Evolutionary conservation across 2,888 invertebrate genomes (phyloP).

Genomic region (Philaethria dido): DNA sequence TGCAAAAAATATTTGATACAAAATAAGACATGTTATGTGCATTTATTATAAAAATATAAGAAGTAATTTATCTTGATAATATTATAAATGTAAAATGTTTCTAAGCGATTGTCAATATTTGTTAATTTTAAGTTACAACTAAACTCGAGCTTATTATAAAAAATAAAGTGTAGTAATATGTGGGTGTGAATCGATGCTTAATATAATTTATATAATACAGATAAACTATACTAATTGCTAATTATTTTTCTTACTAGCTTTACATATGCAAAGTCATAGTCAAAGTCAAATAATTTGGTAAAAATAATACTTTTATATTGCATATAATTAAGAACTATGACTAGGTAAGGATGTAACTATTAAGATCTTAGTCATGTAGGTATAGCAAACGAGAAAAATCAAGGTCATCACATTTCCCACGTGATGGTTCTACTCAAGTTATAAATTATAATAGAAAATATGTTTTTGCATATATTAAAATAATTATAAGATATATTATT

Average conservation of each 20-base stretch:
- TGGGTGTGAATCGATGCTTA: background rate
- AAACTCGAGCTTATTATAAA: no score
- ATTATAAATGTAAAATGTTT: no score
- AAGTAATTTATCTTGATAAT: no score
- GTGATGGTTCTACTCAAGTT: background rate
- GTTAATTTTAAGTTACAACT: no score
- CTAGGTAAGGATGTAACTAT: constrained; percentile 1
- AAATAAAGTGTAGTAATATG: no score
- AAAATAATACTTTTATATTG: background rate
- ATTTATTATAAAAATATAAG: no score
- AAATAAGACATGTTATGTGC: no score
- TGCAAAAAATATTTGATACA: background rate
- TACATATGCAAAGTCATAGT: no score
- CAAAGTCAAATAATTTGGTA: no score
- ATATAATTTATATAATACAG: background rate
- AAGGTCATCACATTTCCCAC: constrained; percentile 16
- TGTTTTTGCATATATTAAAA: background rate
- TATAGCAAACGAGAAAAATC: constrained; percentile 5
- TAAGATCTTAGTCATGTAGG: constrained; percentile 5
- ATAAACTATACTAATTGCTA: background rate
- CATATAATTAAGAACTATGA: constrained; percentile 1
- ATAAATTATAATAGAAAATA: background rate
- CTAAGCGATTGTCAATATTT: no score
- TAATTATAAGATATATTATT: background rate
- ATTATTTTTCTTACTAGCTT: background rate